Percentiles rank a stretch among this genome's conserved stretches.
Evolutionary conservation across 2,113 vertebrate species (phyloP).

Genomic region (Aspiorhynchus laticeps): DNA sequence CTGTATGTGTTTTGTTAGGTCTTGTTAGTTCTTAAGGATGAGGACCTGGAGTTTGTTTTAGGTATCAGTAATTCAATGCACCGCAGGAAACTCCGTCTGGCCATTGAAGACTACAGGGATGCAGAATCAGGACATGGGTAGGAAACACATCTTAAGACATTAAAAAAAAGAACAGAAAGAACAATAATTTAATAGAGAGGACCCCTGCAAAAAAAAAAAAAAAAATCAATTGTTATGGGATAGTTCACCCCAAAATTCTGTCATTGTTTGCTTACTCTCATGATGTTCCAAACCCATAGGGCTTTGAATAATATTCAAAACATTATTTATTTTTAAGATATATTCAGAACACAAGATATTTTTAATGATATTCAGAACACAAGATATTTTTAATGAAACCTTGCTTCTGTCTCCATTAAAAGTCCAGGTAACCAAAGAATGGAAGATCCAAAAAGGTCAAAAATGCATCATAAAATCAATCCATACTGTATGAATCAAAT

Average conservation of each 20-base stretch:
- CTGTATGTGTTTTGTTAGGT: slow-evolving; percentile 71
- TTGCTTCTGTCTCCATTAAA: neutral
- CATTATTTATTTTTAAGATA: no score
- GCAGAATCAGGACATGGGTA: slow-evolving; percentile 83
- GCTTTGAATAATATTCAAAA: no score
- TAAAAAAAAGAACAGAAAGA: neutral
- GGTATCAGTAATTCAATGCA: slow-evolving; percentile 84
- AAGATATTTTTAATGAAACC: neutral
- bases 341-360: neutral
- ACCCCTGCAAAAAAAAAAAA: neutral
- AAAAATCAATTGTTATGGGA: no score
- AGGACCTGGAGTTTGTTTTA: slow-evolving; percentile 83
- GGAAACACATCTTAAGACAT: slow-evolving; percentile 49
- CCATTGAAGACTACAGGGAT: slow-evolving; percentile 87
- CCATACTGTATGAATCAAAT: neutral
- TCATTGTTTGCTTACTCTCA: neutral
- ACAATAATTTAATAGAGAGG: neutral
- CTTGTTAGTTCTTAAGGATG: slow-evolving; percentile 82
- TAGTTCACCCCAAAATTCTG: neutral
- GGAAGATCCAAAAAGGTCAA: neutral
- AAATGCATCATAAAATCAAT: neutral
- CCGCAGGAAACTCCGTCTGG: slow-evolving; percentile 84
- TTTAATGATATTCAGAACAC: neutral
- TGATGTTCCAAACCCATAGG: neutral
- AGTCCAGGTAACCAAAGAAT: neutral